These are phyloP conservation scores for Drosophila aff. DNA, from an alignment of 1,140 invertebrate species.

Conservation along the genomic window DNA sequence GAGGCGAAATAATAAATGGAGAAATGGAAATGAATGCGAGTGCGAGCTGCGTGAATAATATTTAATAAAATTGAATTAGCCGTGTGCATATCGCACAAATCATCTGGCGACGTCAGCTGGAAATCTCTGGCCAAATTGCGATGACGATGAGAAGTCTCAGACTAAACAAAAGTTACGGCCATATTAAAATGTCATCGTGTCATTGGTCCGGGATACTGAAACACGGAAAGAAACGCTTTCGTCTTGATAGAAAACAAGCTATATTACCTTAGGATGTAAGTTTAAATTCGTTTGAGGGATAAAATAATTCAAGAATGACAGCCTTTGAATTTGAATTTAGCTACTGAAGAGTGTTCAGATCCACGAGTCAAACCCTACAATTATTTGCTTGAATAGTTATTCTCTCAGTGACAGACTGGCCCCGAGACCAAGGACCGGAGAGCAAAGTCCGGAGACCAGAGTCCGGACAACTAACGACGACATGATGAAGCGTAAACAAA, in stretches of 20 bases:
- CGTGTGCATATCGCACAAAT: conserved; percentile 48
- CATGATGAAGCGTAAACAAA: conserved; percentile 84
- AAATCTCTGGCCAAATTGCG: conserved; percentile 61
- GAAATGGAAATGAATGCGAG: conserved; percentile 51
- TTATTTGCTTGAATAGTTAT: background rate
- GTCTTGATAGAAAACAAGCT: background rate
- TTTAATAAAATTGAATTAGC: conserved; percentile 66
- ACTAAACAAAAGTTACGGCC: conserved; percentile 80
- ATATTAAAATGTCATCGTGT: conserved; percentile 83
- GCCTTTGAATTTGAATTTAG: too few species aligned
- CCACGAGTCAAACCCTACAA: background rate
- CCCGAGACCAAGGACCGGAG: conserved; percentile 11
- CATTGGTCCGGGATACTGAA: conserved; percentile 54
- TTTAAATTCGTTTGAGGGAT: background rate
- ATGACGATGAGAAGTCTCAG: conserved; percentile 63
- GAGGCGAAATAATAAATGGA: conserved; percentile 61
- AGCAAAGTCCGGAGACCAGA: conserved; percentile 25
- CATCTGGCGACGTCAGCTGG: conserved; percentile 57
- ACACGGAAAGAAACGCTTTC: background rate
- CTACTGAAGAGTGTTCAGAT: background rate
- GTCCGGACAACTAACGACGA: conserved; percentile 73
- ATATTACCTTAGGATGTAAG: background rate
- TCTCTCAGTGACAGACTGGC: conserved; percentile 9
- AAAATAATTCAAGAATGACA: too few species aligned
- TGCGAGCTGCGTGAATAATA: conserved; percentile 55